These are phyloP conservation scores for Siniperca scherzeri DNA, from an alignment of 2,797 vertebrate genomes.

Conservation along the genomic window DNA sequence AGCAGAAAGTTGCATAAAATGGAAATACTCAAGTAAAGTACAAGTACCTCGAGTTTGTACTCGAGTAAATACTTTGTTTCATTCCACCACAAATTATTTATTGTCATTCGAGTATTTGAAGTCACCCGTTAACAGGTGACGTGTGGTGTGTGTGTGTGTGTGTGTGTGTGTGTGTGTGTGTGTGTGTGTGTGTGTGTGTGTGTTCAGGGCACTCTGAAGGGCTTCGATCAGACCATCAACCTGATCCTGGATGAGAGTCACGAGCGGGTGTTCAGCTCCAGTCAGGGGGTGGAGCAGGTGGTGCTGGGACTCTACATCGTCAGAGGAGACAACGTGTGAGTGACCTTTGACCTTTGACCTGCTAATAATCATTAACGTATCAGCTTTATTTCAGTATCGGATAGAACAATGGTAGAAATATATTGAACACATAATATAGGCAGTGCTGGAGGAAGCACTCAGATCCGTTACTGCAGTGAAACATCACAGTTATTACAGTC, in stretches of 20 bases:
- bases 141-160: not conserved
- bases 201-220: constrained; percentile 94
- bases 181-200: constrained; percentile 23
- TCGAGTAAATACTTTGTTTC: no score
- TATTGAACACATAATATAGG: no score
- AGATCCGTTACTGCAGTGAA: no score
- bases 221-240: constrained; percentile 99
- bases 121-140: no score
- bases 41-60: no score
- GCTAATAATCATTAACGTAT: not conserved
- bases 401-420: no score
- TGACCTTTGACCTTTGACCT: constrained; percentile 52
- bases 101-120: no score
- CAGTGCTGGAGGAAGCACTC: no score
- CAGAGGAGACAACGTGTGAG: constrained; percentile 98
- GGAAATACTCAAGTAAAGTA: not conserved
- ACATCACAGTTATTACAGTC: no score
- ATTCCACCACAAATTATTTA: no score
- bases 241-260: constrained; percentile 99
- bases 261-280: constrained; percentile 98
- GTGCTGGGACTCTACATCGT: constrained; percentile 98
- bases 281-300: constrained; percentile 98
- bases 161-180: constrained; percentile 8
- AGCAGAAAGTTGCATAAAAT: no score
- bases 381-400: not conserved